Conservation (phyloP, 2,797 vertebrate genomes). For the Discoglossus pictus region DNA sequence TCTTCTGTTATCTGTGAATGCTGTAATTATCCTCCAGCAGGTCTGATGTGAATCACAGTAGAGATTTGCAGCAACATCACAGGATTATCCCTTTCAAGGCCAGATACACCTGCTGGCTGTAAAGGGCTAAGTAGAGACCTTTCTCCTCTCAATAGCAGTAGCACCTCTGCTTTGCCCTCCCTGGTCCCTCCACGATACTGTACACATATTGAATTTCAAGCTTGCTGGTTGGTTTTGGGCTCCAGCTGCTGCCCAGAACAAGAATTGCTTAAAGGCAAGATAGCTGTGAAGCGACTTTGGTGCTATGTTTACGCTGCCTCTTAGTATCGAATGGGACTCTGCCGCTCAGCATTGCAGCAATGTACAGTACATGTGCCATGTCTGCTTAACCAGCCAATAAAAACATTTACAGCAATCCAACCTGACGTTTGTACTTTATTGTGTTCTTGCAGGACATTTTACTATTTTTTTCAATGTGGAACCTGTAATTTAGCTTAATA, state of each 20-base stretch:
- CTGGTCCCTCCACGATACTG: background rate
- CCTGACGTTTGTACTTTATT: background rate
- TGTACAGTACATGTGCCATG: constrained; percentile 40
- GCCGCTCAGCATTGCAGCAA: constrained; percentile 9
- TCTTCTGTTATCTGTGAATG: too few relatives aligned
- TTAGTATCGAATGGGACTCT: constrained; percentile 25
- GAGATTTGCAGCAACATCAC: too few relatives aligned
- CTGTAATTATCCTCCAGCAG: too few relatives aligned
- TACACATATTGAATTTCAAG: constrained; percentile 8
- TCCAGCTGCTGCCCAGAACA: constrained; percentile 8
- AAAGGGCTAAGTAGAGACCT: background rate
- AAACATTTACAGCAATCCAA: constrained; percentile 38
- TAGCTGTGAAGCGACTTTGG: constrained; percentile 38
- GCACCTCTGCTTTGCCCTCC: background rate
- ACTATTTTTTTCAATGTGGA: too few relatives aligned
- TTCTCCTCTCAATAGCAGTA: background rate
- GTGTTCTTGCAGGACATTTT: background rate
- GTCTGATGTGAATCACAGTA: too few relatives aligned
- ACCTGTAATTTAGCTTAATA: too few relatives aligned
- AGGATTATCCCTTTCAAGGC: too few relatives aligned
- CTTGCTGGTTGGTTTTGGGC: constrained; percentile 18
- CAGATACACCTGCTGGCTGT: background rate
- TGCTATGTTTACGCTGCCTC: constrained; percentile 33
- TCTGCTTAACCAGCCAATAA: constrained; percentile 53
- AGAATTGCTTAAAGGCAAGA: constrained; percentile 23